Conservation (phyloP, 1,140 invertebrate species). For the Caenorhabditis briggsae region DNA sequence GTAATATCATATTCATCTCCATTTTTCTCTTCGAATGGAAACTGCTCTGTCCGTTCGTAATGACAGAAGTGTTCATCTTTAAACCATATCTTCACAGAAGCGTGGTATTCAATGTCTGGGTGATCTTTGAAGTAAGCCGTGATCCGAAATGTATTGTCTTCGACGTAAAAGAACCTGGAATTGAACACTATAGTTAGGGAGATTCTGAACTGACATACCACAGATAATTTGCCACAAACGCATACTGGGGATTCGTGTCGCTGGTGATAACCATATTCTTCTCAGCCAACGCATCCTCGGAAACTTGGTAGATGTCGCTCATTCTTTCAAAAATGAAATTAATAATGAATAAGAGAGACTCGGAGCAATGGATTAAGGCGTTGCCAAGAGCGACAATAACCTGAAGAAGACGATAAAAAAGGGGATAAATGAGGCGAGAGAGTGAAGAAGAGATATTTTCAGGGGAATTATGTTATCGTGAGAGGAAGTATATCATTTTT, state of each 20-base stretch:
- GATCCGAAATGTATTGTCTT: not conserved
- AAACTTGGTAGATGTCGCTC: not conserved
- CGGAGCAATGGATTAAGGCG: no score
- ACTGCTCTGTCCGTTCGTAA: not conserved
- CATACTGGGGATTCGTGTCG: not conserved
- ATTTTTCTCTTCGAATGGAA: not conserved
- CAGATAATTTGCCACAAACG: not conserved
- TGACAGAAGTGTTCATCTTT: slow-evolving; percentile 1
- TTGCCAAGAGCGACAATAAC: no score
- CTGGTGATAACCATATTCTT: not conserved
- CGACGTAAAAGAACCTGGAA: slow-evolving; percentile 22
- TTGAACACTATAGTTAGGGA: not conserved
- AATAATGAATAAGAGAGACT: not conserved
- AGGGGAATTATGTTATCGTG: not conserved
- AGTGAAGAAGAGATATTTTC: not conserved
- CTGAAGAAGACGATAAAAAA: not conserved
- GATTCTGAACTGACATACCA: not conserved
- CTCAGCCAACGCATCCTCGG: not conserved
- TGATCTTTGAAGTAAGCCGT: slow-evolving; percentile 2
- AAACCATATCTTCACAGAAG: slow-evolving; percentile 25
- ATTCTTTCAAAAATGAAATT: not conserved
- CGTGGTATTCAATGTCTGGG: slow-evolving; percentile 10
- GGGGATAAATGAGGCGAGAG: not conserved
- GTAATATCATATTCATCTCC: not conserved
- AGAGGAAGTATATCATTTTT: no score